A percentile compares a stretch with the other conserved stretches of the same genome.
Conservation (phyloP, 2,797 vertebrate genomes). For the Coranthus polyacanthus region DNA sequence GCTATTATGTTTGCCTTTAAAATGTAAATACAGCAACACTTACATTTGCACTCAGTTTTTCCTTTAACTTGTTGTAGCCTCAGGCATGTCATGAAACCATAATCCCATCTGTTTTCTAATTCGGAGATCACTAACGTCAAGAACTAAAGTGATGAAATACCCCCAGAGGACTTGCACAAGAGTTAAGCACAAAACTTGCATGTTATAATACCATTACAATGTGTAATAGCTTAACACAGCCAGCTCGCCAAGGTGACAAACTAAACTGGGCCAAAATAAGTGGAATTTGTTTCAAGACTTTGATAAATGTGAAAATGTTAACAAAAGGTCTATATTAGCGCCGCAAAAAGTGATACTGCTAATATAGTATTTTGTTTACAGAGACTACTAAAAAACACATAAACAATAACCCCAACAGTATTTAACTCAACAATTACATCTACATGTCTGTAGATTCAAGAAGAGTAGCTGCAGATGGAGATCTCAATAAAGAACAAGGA, state of each 20-base stretch:
- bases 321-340: conserved; percentile 5
- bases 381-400: no score
- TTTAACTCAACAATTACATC: no score
- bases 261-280: conserved; percentile 2
- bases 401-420: no score
- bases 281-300: no score
- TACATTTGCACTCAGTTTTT: conserved; percentile 8
- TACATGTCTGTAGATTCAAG: no score
- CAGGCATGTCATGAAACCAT: conserved; percentile 29
- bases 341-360: conserved; percentile 4
- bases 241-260: conserved; percentile 23
- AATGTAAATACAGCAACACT: conserved; percentile 8
- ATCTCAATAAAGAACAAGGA: no score
- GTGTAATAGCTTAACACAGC: conserved; percentile 5
- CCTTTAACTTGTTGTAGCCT: conserved; percentile 11
- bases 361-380: no score
- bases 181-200: conserved; percentile 7
- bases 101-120: conserved; percentile 45
- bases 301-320: no score
- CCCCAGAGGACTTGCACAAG: conserved; percentile 15
- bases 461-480: no score
- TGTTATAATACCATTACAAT: conserved; percentile 2
- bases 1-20: conserved; percentile 8
- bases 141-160: conserved; percentile 35
- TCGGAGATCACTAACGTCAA: conserved; percentile 32